Evolutionary conservation across 1,140 invertebrate species (phyloP).

Genomic region (Cherax destructor): DNA sequence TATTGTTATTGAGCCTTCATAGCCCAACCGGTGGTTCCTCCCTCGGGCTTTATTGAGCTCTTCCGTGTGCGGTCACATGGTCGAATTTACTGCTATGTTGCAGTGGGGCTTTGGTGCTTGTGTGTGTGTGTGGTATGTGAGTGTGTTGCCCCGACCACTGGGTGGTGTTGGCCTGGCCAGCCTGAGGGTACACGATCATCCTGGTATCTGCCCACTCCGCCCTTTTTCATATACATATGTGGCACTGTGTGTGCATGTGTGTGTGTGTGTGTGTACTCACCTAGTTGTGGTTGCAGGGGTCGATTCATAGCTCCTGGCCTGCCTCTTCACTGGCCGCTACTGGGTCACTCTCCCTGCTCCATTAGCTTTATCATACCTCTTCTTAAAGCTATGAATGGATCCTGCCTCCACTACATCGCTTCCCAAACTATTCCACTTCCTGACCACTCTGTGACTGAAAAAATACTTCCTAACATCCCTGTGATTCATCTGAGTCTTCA

Average conservation of each 20-base stretch:
- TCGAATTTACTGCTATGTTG: not conserved
- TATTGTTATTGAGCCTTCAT: not conserved
- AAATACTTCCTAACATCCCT: too few relatives aligned
- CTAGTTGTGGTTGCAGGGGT: too few relatives aligned
- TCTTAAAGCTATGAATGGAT: too few relatives aligned
- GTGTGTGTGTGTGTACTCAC: not conserved
- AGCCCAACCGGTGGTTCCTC: not conserved
- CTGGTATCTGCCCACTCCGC: not conserved
- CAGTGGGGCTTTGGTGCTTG: not conserved
- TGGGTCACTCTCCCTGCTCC: too few relatives aligned
- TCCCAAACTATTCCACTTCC: too few relatives aligned
- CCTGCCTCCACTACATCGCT: too few relatives aligned
- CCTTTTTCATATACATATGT: slow-evolving; percentile 12
- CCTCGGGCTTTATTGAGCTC: not conserved
- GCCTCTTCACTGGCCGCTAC: too few relatives aligned
- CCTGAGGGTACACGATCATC: not conserved
- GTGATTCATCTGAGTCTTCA: too few relatives aligned
- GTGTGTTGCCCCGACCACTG: not conserved
- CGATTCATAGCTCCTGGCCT: too few relatives aligned
- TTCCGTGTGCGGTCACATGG: not conserved
- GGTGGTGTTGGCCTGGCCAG: not conserved
- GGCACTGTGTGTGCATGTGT: not conserved
- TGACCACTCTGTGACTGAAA: too few relatives aligned
- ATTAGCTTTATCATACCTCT: too few relatives aligned
- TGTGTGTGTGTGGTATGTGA: not conserved